These are phyloP conservation scores for Hylaeus anthracinus DNA, from an alignment of 1,140 invertebrate genomes.

Conservation along the genomic window DNA sequence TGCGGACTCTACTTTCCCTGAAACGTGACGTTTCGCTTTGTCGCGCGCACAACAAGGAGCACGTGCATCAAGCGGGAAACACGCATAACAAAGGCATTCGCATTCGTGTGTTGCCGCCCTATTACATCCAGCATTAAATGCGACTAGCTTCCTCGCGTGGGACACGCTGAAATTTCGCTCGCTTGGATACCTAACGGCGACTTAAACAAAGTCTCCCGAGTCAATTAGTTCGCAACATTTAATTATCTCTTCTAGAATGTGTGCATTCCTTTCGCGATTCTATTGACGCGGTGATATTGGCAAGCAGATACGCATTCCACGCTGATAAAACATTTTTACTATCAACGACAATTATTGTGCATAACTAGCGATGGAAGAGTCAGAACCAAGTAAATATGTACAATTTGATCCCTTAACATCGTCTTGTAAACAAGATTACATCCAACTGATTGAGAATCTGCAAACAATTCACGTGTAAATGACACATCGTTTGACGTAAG, in stretches of 20 bases:
- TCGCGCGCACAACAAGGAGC: conserved; percentile 24
- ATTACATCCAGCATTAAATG: conserved; percentile 21
- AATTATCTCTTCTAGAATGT: not conserved
- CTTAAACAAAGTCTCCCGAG: not conserved
- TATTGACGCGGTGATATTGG: not conserved
- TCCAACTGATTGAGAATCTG: conserved; percentile 44
- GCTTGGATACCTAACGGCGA: not conserved
- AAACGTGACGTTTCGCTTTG: conserved; percentile 47
- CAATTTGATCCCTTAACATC: conserved; percentile 51
- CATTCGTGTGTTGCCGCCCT: conserved; percentile 7
- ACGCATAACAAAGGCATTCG: conserved; percentile 17
- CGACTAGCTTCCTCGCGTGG: conserved; percentile 4
- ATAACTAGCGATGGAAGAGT: conserved; percentile 33
- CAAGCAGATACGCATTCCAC: conserved; percentile 10
- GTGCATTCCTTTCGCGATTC: too few relatives aligned
- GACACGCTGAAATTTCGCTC: conserved; percentile 15
- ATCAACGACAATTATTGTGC: conserved; percentile 44
- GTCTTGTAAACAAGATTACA: conserved; percentile 59
- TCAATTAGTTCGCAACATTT: not conserved
- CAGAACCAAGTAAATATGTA: conserved; percentile 42
- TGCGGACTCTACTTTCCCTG: conserved; percentile 24
- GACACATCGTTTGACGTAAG: conserved; percentile 8
- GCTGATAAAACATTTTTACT: conserved; percentile 48
- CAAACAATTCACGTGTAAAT: conserved; percentile 54
- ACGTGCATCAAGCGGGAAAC: conserved; percentile 39